Evolutionary conservation across 2,888 invertebrate genomes (phyloP).

Genomic region (Campoletis raptor): DNA sequence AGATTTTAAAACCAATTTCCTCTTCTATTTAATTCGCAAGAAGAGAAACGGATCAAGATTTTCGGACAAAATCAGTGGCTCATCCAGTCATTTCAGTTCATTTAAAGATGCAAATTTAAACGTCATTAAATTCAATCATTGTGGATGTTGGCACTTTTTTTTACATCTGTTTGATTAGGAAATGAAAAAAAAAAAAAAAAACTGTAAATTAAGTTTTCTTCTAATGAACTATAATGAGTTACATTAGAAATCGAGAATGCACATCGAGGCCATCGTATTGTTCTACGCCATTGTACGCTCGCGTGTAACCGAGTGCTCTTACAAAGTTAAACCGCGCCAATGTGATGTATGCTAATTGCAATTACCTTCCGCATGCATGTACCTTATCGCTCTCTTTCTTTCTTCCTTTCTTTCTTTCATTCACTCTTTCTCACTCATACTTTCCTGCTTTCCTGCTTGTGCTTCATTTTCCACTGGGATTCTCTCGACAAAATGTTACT

Average conservation of each 20-base stretch:
- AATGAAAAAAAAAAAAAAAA: not conserved
- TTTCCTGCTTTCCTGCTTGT: slow-evolving; percentile 10
- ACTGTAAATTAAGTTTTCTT: not conserved
- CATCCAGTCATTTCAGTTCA: too few relatives aligned
- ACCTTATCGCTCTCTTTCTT: slow-evolving; percentile 49
- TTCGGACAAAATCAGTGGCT: not conserved
- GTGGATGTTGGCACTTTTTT: not conserved
- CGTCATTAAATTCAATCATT: not conserved
- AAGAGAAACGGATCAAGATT: not conserved
- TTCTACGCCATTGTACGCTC: slow-evolving; percentile 73
- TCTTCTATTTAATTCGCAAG: not conserved
- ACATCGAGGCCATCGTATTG: slow-evolving; percentile 36
- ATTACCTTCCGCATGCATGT: slow-evolving; percentile 80
- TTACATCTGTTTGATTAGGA: not conserved
- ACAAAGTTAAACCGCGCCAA: slow-evolving; percentile 72
- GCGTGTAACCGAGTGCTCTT: slow-evolving; percentile 73
- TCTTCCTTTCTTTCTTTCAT: slow-evolving; percentile 13
- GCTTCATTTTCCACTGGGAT: slow-evolving; percentile 14
- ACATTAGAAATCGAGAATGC: not conserved
- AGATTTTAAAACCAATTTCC: not conserved
- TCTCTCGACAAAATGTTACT: slow-evolving; percentile 33
- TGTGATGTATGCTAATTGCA: slow-evolving; percentile 84
- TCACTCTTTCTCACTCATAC: slow-evolving; percentile 1
- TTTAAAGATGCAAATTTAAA: not conserved
- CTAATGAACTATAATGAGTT: slow-evolving; percentile 7